phyloP scores from a whole-genome alignment of 2,113 vertebrate genomes.

The Climacteris rufus region DNA sequence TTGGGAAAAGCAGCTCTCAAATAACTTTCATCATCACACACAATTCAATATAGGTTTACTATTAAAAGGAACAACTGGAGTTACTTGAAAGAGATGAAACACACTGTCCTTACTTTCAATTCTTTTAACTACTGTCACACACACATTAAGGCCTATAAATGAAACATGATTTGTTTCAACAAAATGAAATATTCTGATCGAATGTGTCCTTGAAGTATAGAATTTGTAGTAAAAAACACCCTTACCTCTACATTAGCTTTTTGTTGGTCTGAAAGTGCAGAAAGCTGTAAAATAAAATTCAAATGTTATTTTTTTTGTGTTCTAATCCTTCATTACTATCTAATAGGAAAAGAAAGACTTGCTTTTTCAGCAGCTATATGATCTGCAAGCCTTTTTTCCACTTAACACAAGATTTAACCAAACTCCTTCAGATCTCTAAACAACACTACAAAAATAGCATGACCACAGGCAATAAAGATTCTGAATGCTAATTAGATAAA shows the following conservation, averaged over 20 bases:
- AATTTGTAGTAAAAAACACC: background rate
- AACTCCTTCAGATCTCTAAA: background rate
- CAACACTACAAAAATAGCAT: background rate
- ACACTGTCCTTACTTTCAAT: background rate
- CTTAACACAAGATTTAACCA: background rate
- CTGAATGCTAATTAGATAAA: background rate
- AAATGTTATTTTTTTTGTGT: background rate
- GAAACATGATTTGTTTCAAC: background rate
- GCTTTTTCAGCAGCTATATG: background rate
- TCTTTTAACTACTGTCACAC: background rate
- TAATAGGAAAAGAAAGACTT: background rate
- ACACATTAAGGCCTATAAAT: background rate
- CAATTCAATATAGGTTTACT: background rate
- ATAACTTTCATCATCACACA: background rate
- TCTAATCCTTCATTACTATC: background rate
- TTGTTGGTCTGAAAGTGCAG: constrained; percentile 88
- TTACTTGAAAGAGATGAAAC: background rate
- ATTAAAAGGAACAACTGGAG: background rate
- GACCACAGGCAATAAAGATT: background rate
- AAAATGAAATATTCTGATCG: background rate
- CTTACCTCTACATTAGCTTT: constrained; percentile 91
- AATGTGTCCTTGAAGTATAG: background rate
- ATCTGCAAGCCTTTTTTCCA: background rate
- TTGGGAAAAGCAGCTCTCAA: background rate
- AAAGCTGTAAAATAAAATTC: constrained; percentile 76